Evolutionary conservation across 2,113 vertebrate genomes (phyloP), one percentile per base, ranked within the genome.

Genomic region (Jacana jacana): DNA sequence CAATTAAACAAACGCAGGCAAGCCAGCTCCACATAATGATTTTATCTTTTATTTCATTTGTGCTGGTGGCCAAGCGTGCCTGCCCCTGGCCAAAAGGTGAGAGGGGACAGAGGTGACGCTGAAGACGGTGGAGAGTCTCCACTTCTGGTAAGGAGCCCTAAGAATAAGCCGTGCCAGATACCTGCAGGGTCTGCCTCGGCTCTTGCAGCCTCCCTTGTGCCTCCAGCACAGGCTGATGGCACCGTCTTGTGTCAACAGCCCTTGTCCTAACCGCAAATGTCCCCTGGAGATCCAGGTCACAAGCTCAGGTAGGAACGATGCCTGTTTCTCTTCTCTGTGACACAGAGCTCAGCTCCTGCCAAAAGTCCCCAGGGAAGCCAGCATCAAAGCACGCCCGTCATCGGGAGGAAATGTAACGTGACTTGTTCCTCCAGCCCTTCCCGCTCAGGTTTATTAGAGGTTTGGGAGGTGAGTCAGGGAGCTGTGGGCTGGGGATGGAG

Each of bases 381-480:
- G 88, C 90, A 93, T 83, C 90, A 83, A 96, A 93, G 79, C 6
- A 27, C 4, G 33, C 25, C 10, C 2, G 1, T 94, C 88, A 86
- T 0, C 35, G 28, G 46, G 37, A 84, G 76, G 88, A 93, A 96
- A 96, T 65, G 88, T 37, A 49, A 90, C 9, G 8, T 57, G 90
- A 54, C 90, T 86, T 52, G 95, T 76, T 93, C 72, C 82, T 88
- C 92, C 92, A 52, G 96, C 81, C 9, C 13, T 68, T 94, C 72
- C 86, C 2, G 17, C 69, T 88, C 65, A 7, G 64, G 80, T 76
- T 96, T 81, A 70, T 94, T 93, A 88, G 63, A 81, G 69, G 60
- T 81, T 52, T 78, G 86, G 71, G 76, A 84, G 35, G 80, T 97
- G 86, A 96, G 72, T 95, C 94, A 95, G 79, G 84, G 54, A 79